Base-by-base conservation (phyloP, 2,888 invertebrate genomes). In the Stenodera caucasica region DNA sequence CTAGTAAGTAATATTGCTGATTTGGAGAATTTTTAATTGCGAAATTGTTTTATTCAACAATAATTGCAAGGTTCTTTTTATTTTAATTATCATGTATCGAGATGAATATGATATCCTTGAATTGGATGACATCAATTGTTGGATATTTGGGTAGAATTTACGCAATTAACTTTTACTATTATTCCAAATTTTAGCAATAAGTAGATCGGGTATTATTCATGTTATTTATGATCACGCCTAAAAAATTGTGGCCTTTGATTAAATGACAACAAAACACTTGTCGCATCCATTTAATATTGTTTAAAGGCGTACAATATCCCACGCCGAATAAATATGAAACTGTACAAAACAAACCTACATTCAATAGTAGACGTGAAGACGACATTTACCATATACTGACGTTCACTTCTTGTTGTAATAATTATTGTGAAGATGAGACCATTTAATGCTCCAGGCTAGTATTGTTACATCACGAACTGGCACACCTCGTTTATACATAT, bases 341-440 rank as follows among this genome's bases (percentile, higher is more conserved):
- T 23, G 18, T 45, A 45, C 45, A 23, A 45, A 45, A 52, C 54
- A 59, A 63, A 59, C 63, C 63, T 63, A 63, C 63, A 63, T 63
- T 57, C 30, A 37, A 55, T 58, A 54, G 58, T 57, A 63, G 57
- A 63, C 63, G 58, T 55, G 54, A 59, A 54, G 59, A 63, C 59
- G 59, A 60, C 63, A 63, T 63, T 63, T 60, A 63, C 57, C 59
- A 59, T 59, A 63, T 54, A 63, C 53, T 52, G 55, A 62, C 58
- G 56, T 57, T 63, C 59, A 57, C 63, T 53, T 52, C 52, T 63
- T 57, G 60, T 61, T 45, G 45, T 45, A 45, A 45, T 45, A 45
- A 45, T 45, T 57, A 61, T 61, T 61, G 63, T 63, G 63, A 63
- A 63, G 63, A 63, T 63, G 63, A 54, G 59, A 59, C 63, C 59